Evolutionary conservation across 2,113 vertebrate species (phyloP).

Genomic region (Trichechus manatus): DNA sequence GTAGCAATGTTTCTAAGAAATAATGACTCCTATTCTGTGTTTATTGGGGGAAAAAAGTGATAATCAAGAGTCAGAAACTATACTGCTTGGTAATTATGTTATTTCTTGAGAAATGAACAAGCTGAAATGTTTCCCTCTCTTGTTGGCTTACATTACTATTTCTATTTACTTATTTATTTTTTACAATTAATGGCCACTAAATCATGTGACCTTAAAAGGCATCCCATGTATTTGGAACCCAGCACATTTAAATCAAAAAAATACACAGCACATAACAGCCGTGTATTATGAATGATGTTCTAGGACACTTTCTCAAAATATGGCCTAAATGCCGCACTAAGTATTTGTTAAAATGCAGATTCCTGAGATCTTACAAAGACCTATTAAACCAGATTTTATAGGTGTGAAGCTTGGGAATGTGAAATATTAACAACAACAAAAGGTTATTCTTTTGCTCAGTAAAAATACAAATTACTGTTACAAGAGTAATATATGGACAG

Average conservation of each 20-base stretch:
- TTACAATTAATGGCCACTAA: not conserved
- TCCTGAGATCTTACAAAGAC: not conserved
- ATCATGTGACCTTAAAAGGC: not conserved
- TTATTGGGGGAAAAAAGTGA: not conserved
- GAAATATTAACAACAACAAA: constrained; percentile 9
- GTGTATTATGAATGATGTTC: not conserved
- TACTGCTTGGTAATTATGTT: not conserved
- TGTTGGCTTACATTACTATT: not conserved
- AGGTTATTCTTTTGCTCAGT: not conserved
- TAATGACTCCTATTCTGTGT: not conserved
- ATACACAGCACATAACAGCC: not conserved
- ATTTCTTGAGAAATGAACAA: not conserved
- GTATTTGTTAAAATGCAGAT: not conserved
- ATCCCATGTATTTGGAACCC: not conserved
- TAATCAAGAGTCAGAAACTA: constrained; percentile 45
- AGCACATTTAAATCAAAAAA: not conserved
- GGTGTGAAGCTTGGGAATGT: not conserved
- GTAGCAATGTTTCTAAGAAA: not conserved
- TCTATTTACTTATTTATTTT: not conserved
- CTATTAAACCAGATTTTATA: not conserved
- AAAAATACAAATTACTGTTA: not conserved
- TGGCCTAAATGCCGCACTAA: not conserved
- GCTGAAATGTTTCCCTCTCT: not conserved
- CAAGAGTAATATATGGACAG: not conserved
- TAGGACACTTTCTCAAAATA: not conserved